These are phyloP conservation scores for Tachina lurida DNA, from an alignment of 2,888 invertebrate species.

Conservation along the genomic window DNA sequence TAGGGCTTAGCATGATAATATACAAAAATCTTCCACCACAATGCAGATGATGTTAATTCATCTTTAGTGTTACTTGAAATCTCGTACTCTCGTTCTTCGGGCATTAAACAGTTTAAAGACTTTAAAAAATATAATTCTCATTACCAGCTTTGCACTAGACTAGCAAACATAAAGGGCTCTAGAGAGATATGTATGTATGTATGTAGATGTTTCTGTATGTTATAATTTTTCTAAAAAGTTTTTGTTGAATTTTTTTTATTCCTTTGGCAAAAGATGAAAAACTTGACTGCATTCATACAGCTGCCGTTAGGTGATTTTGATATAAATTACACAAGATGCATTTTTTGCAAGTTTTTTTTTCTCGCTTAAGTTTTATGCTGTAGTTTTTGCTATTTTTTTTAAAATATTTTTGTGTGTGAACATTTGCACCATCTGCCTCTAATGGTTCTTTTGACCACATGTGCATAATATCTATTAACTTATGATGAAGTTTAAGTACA, in stretches of 20 bases:
- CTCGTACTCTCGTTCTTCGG: constrained; percentile 34
- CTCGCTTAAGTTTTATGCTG: constrained; percentile 53
- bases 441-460: constrained; percentile 70
- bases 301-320: constrained; percentile 70
- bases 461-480: constrained; percentile 71
- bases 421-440: constrained; percentile 70
- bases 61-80: constrained; percentile 29
- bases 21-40: constrained; percentile 39
- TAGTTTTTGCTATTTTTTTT: constrained; percentile 38
- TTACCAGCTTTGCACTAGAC: constrained; percentile 39
- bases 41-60: constrained; percentile 37
- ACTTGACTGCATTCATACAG: constrained; percentile 66
- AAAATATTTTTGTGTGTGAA: constrained; percentile 59
- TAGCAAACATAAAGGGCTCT: constrained; percentile 56
- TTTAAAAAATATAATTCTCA: constrained; percentile 52
- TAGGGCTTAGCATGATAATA: constrained; percentile 52
- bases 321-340: constrained; percentile 65
- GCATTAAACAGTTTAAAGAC: constrained; percentile 57
- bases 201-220: constrained; percentile 49
- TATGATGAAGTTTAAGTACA: constrained; percentile 70
- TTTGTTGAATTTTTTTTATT: constrained; percentile 35
- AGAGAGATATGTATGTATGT: constrained; percentile 20
- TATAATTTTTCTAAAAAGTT: constrained; percentile 24
- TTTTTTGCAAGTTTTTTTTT: constrained; percentile 24
- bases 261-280: constrained; percentile 46